Base-by-base conservation (phyloP, 2,797 vertebrate species). In the Agapornis canus region DNA sequence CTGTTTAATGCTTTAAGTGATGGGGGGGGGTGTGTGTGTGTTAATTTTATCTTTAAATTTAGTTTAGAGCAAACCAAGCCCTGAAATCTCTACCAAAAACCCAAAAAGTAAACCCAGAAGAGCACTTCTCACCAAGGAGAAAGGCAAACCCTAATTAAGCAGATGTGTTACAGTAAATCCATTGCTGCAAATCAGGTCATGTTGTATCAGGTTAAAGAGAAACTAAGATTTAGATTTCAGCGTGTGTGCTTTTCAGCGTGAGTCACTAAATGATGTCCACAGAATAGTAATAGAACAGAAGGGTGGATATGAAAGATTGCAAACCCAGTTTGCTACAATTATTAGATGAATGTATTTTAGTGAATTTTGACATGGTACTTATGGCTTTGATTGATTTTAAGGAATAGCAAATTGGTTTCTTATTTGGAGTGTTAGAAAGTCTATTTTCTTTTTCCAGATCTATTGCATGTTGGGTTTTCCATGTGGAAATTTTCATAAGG, bases 151-250 rank as follows among this genome's bases (percentile, higher is more conserved):
- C 61, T 94, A 75, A 65, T 75, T 90, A 83, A 82, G 47, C 57
- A 68, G 78, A 19, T 63, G 32, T 4, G 59, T 76, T 76, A 39
- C 23, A 84, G 77, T 75, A 93, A 91, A 81, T 75, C 66, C 32
- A 63, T 69, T 57, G 35, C 39, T 49, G 69, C 70, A 90, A 81
- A 90, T 90, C 87, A 92, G 91, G 91, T 93, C 61, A 64, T 19
- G 52, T 60, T 89, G 8, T 79, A 71, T 90, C 59, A 66, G 59
- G 29, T 94, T 89, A 96, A 91, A 90, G 56, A 78, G 66, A 92
- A 96, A 63, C 52, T 39, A 66, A 83, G 61, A 66, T 84, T 89
- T 77, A 51, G 29, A 68, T 91, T 80, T 54, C 1, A 2, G 42
- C 3, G 1, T 69, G 32, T 59, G 69, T 40, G n/a, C 48, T 54